Evolutionary conservation across 2,113 vertebrate species (phyloP), one percentile per base, ranked within the genome.

Genomic region (Colistium nudipinnis): DNA sequence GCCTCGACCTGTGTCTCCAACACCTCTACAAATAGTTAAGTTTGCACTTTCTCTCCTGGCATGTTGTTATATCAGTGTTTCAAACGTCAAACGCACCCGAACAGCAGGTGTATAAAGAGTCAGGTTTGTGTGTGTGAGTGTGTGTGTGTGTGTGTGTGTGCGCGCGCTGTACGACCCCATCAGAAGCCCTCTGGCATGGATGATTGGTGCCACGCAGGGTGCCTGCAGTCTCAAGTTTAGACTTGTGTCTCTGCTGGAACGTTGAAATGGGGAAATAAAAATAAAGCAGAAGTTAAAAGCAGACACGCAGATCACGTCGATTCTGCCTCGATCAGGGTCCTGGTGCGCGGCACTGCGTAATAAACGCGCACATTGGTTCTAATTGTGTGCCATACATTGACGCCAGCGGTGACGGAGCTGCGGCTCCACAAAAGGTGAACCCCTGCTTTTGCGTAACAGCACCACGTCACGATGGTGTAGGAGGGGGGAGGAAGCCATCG

Each of bases 21-120:
- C 96, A 97, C 93, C 96, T 99, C 93, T 99, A 96, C 94, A 99
- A 98, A 96, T 98, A 98, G 97, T 98, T 96, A 95, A 99, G 96
- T 98, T 85, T 44, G 13, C 52, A 62, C 80, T 76, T 81, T 62
- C 17, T 72, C 39, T 61, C 30, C 11, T 17, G 12, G 30, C 49
- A 59, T 25, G 16, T 56, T 36, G 0, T 62, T 31, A 0, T 63
- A 54, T 51, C 22, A 12, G 45, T 52, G 63, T 60, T 25, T 63
- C 0, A 14, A 7, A 45, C 4, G 47, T 16, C 6, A 14, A 4
- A 19, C 30, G 7, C 54, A 36, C 16, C 28, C 3, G 16, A 6
- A 41, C 17, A 8, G 17, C 39, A n/a, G 7, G 24, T 27, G 25
- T 13, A 11, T 25, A 24, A 22, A 24, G 10, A 20, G 10, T 47